Percentiles rank a stretch among this genome's conserved stretches.
These are phyloP conservation scores for Cantharis lateralis DNA, from an alignment of 2,888 invertebrate species.

Conservation along the genomic window DNA sequence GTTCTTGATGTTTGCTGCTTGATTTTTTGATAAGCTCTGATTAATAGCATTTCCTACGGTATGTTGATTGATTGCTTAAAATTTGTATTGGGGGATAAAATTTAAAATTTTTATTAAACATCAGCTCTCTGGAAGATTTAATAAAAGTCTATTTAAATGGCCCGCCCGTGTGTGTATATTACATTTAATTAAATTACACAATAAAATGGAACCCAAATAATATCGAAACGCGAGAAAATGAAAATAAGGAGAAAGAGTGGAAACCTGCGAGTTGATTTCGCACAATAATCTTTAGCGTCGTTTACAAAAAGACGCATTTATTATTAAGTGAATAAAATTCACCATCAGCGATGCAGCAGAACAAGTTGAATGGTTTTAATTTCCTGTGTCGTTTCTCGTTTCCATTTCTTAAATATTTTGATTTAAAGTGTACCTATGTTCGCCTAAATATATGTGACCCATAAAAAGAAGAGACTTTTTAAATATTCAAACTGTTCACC, in stretches of 20 bases:
- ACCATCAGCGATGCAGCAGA: constrained; percentile 1
- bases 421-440: background rate
- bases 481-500: background rate
- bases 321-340: constrained; percentile 4
- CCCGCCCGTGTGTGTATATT: background rate
- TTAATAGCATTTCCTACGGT: constrained; percentile 1
- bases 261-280: background rate
- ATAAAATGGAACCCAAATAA: background rate
- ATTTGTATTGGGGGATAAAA: background rate
- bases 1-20: constrained; percentile 4
- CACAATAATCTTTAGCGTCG: background rate
- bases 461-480: background rate
- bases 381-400: background rate
- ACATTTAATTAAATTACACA: background rate
- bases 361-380: constrained; percentile 5
- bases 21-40: constrained; percentile 4
- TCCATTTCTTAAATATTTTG: constrained; percentile 2
- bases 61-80: background rate
- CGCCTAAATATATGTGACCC: background rate
- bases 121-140: background rate
- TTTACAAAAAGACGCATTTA: constrained; percentile 2
- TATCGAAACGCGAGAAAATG: background rate
- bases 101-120: background rate
- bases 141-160: background rate
- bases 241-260: background rate